Conservation (phyloP, 1,140 invertebrate species). For the Brachionus asplanchnoidis region DNA sequence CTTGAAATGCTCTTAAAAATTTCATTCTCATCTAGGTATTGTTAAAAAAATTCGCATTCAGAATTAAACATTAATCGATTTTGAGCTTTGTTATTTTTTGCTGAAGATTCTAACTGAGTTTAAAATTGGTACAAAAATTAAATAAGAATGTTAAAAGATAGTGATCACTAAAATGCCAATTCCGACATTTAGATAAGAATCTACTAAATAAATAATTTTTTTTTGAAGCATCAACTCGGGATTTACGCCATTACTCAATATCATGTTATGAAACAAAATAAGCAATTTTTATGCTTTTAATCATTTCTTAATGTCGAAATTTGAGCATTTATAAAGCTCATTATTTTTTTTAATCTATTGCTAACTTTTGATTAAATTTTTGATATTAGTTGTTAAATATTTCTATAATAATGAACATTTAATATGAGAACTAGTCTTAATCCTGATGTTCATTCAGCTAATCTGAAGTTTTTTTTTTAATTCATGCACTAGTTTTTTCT, state of each 20-base stretch:
- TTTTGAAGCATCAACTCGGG: neutral
- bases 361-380: neutral
- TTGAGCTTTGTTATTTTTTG: neutral
- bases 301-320: neutral
- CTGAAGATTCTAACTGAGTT: neutral
- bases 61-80: neutral
- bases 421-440: neutral
- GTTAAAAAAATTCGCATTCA: neutral
- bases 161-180: neutral
- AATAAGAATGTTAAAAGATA: neutral
- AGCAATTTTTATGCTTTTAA: neutral
- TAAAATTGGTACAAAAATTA: neutral
- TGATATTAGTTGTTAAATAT: neutral
- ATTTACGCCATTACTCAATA: neutral
- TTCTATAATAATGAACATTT: neutral
- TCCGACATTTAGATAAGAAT: neutral
- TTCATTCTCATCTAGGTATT: neutral
- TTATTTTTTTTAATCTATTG: neutral
- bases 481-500: neutral
- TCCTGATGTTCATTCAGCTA: neutral
- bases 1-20: neutral
- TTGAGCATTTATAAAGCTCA: neutral
- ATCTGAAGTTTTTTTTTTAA: neutral
- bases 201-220: neutral
- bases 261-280: neutral